Conservation (phyloP, 2,888 invertebrate genomes). For the Eristalis intricaria region DNA sequence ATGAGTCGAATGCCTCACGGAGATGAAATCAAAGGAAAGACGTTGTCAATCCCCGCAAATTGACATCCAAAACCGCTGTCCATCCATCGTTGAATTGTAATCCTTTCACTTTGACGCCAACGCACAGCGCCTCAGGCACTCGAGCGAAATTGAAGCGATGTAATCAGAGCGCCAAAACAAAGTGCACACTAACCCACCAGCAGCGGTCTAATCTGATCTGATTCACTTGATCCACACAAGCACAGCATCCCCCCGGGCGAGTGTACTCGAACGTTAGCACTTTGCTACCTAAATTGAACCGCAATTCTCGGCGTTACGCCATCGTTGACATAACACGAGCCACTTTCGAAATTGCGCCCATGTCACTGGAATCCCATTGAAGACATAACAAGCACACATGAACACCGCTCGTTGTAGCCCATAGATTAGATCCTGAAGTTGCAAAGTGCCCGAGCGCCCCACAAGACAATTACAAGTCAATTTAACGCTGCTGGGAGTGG, state of each 20-base stretch:
- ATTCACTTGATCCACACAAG: background rate
- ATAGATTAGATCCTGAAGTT: background rate
- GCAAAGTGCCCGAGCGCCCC: background rate
- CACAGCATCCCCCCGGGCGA: background rate
- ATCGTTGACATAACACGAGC: background rate
- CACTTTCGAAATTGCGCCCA: background rate
- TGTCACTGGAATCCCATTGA: background rate
- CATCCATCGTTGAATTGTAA: background rate
- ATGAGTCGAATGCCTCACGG: no score
- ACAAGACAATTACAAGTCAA: constrained; percentile 41
- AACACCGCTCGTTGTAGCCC: background rate
- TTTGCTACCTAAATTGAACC: background rate
- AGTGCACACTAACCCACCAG: background rate
- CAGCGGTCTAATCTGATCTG: background rate
- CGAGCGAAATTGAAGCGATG: background rate
- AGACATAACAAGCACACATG: background rate
- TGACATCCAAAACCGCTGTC: background rate
- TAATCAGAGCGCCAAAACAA: background rate
- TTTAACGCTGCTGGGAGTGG: constrained; percentile 50
- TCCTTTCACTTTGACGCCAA: background rate
- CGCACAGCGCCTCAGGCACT: background rate
- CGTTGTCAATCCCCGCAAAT: no score
- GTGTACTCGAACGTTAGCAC: background rate
- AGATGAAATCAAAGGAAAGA: no score
- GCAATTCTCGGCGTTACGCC: background rate